Conservation (phyloP, 2,113 vertebrate species). For the Athene cunicularia region DNA sequence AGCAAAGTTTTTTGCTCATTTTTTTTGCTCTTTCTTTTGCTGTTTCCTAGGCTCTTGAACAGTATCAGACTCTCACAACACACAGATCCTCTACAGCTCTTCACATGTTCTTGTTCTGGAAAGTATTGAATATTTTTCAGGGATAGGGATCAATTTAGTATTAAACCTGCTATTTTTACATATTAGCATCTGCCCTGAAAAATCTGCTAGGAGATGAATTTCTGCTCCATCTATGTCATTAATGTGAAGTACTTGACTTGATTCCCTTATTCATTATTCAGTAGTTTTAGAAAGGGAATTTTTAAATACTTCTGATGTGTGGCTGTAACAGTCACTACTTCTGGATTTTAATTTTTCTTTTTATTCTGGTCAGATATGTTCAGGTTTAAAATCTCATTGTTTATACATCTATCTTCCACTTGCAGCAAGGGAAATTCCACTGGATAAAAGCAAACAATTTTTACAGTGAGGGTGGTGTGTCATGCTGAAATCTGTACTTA, state of each 20-base stretch:
- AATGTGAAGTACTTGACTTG: neutral
- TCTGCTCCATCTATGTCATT: neutral
- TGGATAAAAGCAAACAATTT: neutral
- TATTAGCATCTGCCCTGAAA: neutral
- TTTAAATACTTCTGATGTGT: neutral
- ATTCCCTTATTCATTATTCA: neutral
- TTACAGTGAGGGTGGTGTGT: neutral
- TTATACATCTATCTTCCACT: neutral
- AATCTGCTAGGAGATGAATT: neutral
- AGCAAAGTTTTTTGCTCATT: neutral
- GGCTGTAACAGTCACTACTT: neutral
- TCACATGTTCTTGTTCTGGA: neutral
- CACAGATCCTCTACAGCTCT: neutral
- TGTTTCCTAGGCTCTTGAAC: neutral
- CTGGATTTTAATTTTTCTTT: neutral
- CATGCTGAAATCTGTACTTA: neutral
- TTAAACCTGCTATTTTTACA: neutral
- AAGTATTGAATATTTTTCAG: neutral
- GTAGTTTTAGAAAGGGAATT: neutral
- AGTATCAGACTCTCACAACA: neutral
- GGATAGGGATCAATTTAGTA: neutral
- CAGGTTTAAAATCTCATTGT: neutral
- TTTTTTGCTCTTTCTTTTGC: neutral
- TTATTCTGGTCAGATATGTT: neutral
- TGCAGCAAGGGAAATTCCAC: neutral